Percentiles rank a stretch among this genome's conserved stretches.
Evolutionary conservation across 2,797 vertebrate species (phyloP).

Genomic region (Bovichtus variegatus): DNA sequence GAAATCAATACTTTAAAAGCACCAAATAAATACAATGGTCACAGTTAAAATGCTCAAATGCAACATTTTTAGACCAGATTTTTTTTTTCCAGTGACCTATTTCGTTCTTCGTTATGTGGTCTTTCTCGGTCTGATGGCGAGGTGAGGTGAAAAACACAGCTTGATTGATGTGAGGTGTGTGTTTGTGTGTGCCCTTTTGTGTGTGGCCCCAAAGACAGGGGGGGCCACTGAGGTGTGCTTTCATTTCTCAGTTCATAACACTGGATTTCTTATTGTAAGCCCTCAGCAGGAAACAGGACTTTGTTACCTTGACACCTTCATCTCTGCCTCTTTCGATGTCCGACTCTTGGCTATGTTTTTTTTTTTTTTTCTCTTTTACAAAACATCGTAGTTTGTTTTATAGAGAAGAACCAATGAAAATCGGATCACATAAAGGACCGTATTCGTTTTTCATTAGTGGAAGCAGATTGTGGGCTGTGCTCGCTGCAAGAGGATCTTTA

Average conservation of each 20-base stretch:
- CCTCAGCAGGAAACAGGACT: conserved; percentile 8
- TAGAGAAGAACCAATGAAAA: neutral
- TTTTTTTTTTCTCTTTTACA: neutral
- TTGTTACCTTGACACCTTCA: conserved; percentile 17
- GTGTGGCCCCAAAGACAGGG: neutral
- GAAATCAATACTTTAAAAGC: neutral
- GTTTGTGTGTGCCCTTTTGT: conserved; percentile 12
- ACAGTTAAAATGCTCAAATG: conserved; percentile 3
- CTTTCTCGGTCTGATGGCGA: conserved; percentile 4
- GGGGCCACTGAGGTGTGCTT: conserved; percentile 25
- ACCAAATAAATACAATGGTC: too few species aligned
- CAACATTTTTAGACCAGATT: neutral
- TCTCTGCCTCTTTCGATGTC: conserved; percentile 7
- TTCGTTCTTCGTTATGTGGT: neutral
- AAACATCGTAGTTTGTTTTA: neutral
- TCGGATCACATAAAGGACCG: neutral
- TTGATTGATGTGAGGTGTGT: neutral
- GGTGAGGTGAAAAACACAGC: neutral
- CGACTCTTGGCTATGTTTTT: conserved; percentile 13
- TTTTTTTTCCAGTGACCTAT: conserved; percentile 8
- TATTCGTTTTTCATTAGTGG: neutral
- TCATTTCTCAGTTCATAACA: conserved; percentile 49
- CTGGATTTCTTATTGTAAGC: conserved; percentile 55
- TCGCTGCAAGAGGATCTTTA: neutral
- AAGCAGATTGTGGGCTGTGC: neutral